Evolutionary conservation across 1,140 invertebrate species (phyloP).

Genomic region (Polypedilum vanderplanki): DNA sequence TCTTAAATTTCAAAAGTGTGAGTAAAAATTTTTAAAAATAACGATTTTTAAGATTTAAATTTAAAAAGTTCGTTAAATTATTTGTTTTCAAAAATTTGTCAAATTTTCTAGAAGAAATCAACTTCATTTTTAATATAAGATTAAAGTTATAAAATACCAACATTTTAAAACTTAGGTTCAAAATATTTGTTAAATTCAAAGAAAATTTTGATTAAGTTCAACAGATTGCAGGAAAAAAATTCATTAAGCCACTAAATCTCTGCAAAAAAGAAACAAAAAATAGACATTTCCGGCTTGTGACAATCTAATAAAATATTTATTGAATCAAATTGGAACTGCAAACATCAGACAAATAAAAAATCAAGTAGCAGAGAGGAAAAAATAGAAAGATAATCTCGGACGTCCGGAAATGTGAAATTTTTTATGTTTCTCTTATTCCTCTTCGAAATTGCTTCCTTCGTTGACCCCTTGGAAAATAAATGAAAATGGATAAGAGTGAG

Average conservation of each 20-base stretch:
- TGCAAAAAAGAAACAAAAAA: neutral
- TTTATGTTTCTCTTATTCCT: neutral
- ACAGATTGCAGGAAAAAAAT: neutral
- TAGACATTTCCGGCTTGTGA: conserved; percentile 10
- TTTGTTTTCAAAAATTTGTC: too few species aligned
- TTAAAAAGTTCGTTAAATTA: too few species aligned
- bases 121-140: too few species aligned
- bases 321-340: conserved; percentile 12
- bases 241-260: neutral
- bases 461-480: neutral
- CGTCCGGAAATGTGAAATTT: conserved; percentile 5
- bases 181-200: too few species aligned
- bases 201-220: neutral
- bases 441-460: neutral
- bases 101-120: too few species aligned
- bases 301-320: conserved; percentile 20
- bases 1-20: neutral
- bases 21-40: too few species aligned
- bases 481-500: neutral
- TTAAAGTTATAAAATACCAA: too few species aligned
- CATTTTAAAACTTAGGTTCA: too few species aligned
- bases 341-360: neutral
- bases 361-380: neutral
- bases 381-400: conserved; percentile 11
- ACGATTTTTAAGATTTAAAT: too few species aligned